Conservation (phyloP, 2,113 vertebrate genomes). For the Atractosteus spatula region DNA sequence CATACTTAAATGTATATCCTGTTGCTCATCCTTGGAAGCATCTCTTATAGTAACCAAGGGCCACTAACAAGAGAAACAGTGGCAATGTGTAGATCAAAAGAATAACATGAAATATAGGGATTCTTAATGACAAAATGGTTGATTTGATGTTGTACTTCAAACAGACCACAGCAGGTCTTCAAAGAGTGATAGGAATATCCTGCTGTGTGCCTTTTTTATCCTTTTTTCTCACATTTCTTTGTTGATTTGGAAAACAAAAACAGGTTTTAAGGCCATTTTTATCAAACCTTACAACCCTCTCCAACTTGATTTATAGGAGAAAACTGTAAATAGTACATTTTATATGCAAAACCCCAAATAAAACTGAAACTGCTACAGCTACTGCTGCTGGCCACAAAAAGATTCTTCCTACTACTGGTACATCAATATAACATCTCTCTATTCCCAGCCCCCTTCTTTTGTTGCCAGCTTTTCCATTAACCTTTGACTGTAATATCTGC, state of each 20-base stretch:
- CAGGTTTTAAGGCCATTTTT: background rate
- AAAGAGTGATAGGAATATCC: background rate
- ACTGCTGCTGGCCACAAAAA: no score
- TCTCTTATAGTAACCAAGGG: background rate
- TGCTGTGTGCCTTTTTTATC: background rate
- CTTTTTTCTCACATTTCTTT: background rate
- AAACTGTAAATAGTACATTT: background rate
- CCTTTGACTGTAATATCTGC: no score
- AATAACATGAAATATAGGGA: background rate
- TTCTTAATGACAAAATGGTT: conserved; percentile 7
- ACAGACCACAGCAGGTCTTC: no score
- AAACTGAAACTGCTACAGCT: no score
- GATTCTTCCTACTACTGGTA: no score
- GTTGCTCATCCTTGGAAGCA: background rate
- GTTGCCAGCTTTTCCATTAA: no score
- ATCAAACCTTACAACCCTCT: background rate
- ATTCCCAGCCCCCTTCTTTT: no score
- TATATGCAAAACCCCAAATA: no score
- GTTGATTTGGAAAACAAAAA: background rate
- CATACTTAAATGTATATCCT: no score
- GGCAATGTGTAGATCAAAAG: conserved; percentile 4
- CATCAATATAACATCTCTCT: no score
- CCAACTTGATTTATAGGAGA: background rate
- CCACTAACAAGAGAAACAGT: conserved; percentile 1
- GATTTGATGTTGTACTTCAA: conserved; percentile 12